Base-by-base conservation (phyloP, 2,113 vertebrate genomes). In the Dasyprocta punctata region DNA sequence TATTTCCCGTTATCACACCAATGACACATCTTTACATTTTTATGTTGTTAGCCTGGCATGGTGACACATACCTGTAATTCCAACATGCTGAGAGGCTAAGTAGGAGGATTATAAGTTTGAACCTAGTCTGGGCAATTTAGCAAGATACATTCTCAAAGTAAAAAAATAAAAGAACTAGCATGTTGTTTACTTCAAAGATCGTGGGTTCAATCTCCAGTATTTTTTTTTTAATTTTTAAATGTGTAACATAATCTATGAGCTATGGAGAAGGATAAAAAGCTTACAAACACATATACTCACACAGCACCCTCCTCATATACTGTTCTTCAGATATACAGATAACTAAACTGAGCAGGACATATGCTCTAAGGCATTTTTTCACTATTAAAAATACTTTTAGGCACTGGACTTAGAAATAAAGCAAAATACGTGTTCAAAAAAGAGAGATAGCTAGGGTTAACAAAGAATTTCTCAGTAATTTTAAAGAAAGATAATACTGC, bases 381-480 rank as follows among this genome's bases (percentile, higher is more conserved):
- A 80, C 38, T 82, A 80, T 0, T 52, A 61, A 49, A 90, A 85
- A 87, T 3, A 67, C 41, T 81, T n/a, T 81, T 60, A 81, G 41
- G 49, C 84, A 8, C n/a, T 92, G 13, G 9, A 38, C 75, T 93
- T 91, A 87, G 96, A n/a, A 77, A 4, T 80, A 20, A 47, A 90
- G 71, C 19, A 87, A 88, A 75, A 3, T 88, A 3, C 33, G 69
- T 36, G 52, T 96, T 89, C 65, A 93, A 90, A 94, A 82, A 41
- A 90, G 28, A n/a, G n/a, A n/a, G n/a, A 30, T 54, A 54, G 61
- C 19, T 44, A 63, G 6, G 10, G 7, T 78, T 85, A 52, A 75
- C 92, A 92, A 82, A 89, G 49, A 93, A 93, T 33, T 56, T 85
- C 69, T 81, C 73, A 86, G 73, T 1, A 56, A n/a, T 73, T 71